Conservation (phyloP, 37 sponge, comb jelly and placozoan species). For the Aphrocallistes beatrix region DNA sequence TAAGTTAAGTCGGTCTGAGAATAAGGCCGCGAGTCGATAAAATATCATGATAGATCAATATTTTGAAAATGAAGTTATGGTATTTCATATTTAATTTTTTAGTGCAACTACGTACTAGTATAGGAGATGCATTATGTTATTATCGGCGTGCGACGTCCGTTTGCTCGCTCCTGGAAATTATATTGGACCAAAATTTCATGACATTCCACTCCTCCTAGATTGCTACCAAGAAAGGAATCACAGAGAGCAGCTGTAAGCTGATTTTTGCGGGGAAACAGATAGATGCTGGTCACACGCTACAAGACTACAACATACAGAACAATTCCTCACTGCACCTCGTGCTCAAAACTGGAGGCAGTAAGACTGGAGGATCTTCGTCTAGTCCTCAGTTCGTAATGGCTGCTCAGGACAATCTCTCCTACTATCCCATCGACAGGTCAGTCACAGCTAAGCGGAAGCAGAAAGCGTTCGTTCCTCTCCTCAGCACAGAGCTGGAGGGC, state of each 20-base stretch:
- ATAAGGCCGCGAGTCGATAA: too few species aligned
- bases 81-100: too few species aligned
- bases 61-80: too few species aligned
- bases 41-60: too few species aligned
- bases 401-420: constrained; percentile 66
- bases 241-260: constrained; percentile 32
- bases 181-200: too few species aligned
- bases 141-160: too few species aligned
- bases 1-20: too few species aligned
- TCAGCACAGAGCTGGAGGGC: constrained; percentile 52
- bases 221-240: constrained; percentile 33
- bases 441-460: constrained; percentile 85
- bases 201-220: constrained; percentile 23
- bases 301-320: constrained; percentile 69
- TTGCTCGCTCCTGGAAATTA: too few species aligned
- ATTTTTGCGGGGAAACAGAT: constrained; percentile 57
- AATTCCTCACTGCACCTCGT: constrained; percentile 40
- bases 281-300: constrained; percentile 59
- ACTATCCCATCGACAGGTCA: constrained; percentile 52
- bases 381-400: constrained; percentile 55
- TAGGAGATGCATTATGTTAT: too few species aligned
- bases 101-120: too few species aligned
- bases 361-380: not conserved
- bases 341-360: not conserved
- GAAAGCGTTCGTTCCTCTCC: constrained; percentile 73